Evolutionary conservation across 1,140 invertebrate genomes (phyloP), one percentile per base, ranked within the genome.

Genomic region (Danaus melanippus): DNA sequence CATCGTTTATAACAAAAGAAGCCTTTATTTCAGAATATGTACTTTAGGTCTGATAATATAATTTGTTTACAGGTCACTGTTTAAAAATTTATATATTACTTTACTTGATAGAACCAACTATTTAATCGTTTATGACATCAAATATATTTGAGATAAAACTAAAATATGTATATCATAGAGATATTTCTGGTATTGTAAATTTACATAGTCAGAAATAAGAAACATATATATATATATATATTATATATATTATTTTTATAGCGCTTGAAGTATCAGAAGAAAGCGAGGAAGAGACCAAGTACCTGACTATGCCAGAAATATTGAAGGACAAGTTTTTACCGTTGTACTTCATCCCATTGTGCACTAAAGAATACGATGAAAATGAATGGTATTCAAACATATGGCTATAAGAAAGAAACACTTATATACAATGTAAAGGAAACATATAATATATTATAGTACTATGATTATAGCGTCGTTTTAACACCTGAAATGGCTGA

Each of bases 261-360:
- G 76, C 70, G 32, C 10, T 75, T 8, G 79, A 79, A 48, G 67
- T 73, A 55, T 66, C 69, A 2, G 56, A 68, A 3, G 81, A 81
- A 47, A 61, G 46, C 10, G 70, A 82, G 44, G 76, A 78, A 58
- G 81, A 74, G 44, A 42, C 63, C 0, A 58, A 60, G 46, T 82
- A 73, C 17, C 32, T 81, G 10, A 56, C 58, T 1, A 76, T 79
- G 69, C 81, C 81, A 2, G 78, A 82, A 40, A 64, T 70, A 32
- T 50, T 82, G 12, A 72, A 66, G 15, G 79, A 84, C 47, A 82
- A 79, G 52, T 84, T 84, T 50, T 65, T 71, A 12, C 72, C 79
- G 0, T 57, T 84, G 1, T 58, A 69, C 21, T 84, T 76, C 42
- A 53, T 84, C 9, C 72, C 77, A 1, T 57, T 75, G 0, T 84